Conservation (phyloP, 2,797 vertebrate genomes). For the Poeciliopsis infans region DNA sequence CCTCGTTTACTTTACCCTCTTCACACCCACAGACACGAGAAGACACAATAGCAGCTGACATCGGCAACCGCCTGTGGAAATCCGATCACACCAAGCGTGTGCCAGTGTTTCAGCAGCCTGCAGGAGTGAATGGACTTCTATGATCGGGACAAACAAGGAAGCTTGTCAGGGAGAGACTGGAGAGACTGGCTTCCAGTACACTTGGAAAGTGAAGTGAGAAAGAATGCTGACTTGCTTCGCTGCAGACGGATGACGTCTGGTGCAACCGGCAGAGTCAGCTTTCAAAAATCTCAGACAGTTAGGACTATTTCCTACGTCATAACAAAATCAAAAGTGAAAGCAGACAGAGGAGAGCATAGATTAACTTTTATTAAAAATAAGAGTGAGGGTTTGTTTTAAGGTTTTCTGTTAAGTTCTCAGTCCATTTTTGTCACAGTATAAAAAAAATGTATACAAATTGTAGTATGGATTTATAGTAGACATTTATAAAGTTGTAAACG, state of each 20-base stretch:
- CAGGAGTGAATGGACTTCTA: slow-evolving; percentile 51
- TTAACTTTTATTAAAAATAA: background rate
- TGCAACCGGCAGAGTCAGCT: background rate
- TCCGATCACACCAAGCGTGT: slow-evolving; percentile 37
- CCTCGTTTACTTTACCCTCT: slow-evolving; percentile 33
- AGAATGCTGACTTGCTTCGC: slow-evolving; percentile 28
- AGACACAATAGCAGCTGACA: slow-evolving; percentile 38
- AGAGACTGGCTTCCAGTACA: slow-evolving; percentile 16
- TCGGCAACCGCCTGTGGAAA: slow-evolving; percentile 51
- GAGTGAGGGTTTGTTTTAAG: background rate
- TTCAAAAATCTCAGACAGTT: background rate
- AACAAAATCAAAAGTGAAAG: background rate
- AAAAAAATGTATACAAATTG: background rate
- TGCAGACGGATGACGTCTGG: background rate
- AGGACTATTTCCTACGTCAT: too few relatives aligned
- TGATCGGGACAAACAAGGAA: slow-evolving; percentile 32
- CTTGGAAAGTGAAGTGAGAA: slow-evolving; percentile 35
- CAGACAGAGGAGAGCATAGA: background rate
- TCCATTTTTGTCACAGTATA: background rate
- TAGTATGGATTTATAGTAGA: background rate
- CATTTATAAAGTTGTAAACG: background rate
- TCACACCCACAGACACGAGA: slow-evolving; percentile 42
- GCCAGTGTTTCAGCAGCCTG: slow-evolving; percentile 48
- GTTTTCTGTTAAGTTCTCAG: background rate
- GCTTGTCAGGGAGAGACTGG: slow-evolving; percentile 26